Evolutionary conservation across 1,140 invertebrate genomes (phyloP).

Genomic region (Drosophila navojoa): DNA sequence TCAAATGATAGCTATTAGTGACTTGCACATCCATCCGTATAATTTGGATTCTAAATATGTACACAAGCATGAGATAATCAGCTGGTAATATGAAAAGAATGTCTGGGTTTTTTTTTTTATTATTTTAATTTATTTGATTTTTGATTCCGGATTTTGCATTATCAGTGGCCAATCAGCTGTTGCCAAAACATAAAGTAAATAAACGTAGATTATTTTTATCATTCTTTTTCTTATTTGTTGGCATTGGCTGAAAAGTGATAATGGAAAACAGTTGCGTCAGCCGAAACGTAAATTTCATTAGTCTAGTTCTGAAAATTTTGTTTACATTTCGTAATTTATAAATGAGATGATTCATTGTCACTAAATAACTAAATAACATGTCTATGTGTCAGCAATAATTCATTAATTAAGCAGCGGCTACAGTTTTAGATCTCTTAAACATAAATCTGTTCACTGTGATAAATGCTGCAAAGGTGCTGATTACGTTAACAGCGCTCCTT

Average conservation of each 20-base stretch:
- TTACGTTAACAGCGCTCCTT: background rate
- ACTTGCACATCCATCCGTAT: constrained; percentile 39
- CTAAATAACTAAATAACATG: background rate
- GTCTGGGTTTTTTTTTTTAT: background rate
- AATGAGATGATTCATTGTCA: background rate
- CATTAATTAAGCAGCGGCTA: background rate
- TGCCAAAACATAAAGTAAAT: constrained; percentile 21
- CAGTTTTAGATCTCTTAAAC: background rate
- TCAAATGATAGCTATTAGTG: constrained; percentile 21
- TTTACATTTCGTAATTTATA: constrained; percentile 10
- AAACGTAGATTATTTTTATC: constrained; percentile 14
- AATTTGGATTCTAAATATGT: constrained; percentile 20
- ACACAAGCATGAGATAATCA: constrained; percentile 21
- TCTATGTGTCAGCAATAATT: background rate
- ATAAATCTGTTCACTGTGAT: background rate
- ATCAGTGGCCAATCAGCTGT: constrained; percentile 14
- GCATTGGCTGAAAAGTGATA: constrained; percentile 23
- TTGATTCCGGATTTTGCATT: background rate
- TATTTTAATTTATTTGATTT: background rate
- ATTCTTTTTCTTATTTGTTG: constrained; percentile 1
- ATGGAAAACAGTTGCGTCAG: constrained; percentile 10
- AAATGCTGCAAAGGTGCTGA: background rate
- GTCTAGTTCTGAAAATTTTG: constrained; percentile 1
- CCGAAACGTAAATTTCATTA: constrained; percentile 10
- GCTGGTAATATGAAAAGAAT: constrained; percentile 10